phyloP scores from a whole-genome alignment of 2,888 invertebrate genomes.

The Philonicus albiceps region DNA sequence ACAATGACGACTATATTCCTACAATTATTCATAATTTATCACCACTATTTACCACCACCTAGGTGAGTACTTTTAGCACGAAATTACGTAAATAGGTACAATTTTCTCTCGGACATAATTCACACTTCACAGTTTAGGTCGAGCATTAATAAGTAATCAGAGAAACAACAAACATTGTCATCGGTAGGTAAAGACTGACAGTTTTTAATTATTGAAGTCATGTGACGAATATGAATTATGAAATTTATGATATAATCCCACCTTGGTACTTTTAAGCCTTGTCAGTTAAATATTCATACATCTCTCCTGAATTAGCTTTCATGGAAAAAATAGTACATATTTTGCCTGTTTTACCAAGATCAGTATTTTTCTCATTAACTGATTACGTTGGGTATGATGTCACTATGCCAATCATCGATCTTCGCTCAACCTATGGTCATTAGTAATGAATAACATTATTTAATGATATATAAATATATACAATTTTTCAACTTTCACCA shows the following conservation, averaged over 20 bases:
- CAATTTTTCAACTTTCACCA: no score
- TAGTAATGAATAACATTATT: no score
- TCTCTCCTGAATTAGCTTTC: not conserved
- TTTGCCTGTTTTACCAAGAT: not conserved
- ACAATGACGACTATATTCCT: no score
- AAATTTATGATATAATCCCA: conserved; percentile 39
- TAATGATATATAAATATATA: no score
- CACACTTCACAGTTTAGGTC: not conserved
- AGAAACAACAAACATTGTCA: not conserved
- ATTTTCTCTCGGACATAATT: not conserved
- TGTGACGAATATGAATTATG: conserved; percentile 40
- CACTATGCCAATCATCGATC: no score
- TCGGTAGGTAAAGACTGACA: conserved; percentile 45
- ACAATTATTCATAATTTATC: no score
- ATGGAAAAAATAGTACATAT: not conserved
- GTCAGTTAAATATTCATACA: not conserved
- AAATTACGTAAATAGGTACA: not conserved
- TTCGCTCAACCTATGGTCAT: no score
- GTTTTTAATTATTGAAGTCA: conserved; percentile 41
- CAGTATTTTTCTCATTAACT: not conserved
- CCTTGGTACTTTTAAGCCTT: conserved; percentile 16
- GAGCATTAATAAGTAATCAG: not conserved
- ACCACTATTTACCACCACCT: no score
- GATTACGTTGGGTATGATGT: no score
- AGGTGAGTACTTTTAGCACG: not conserved